These are phyloP conservation scores for Drosophila recens DNA, from an alignment of 2,888 invertebrate genomes.

Conservation along the genomic window DNA sequence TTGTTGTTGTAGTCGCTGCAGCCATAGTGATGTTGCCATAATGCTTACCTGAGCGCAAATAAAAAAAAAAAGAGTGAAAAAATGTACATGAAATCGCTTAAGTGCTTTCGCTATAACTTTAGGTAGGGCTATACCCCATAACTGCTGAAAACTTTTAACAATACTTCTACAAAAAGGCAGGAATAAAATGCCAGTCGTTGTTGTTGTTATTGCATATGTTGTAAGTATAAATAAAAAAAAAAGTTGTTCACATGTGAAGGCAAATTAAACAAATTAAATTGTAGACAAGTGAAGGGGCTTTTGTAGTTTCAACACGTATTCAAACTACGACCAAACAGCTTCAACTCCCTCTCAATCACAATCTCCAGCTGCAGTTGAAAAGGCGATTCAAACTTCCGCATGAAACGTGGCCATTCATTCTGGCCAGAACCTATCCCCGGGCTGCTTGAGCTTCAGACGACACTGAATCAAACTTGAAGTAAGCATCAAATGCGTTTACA, in stretches of 20 bases:
- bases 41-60: conserved; percentile 73
- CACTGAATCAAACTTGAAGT: conserved; percentile 62
- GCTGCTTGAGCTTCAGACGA: conserved; percentile 36
- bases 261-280: conserved; percentile 67
- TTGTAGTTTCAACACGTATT: conserved; percentile 46
- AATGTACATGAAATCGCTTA: conserved; percentile 71
- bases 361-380: conserved; percentile 18
- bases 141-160: conserved; percentile 58
- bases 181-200: conserved; percentile 22
- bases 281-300: conserved; percentile 21
- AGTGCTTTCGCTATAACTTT: conserved; percentile 71
- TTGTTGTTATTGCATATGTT: conserved; percentile 15
- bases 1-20: conserved; percentile 37
- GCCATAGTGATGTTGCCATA: conserved; percentile 69
- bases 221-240: conserved; percentile 36
- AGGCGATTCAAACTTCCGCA: conserved; percentile 56
- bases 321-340: conserved; percentile 36
- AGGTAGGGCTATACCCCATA: conserved; percentile 35
- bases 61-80: conserved; percentile 23
- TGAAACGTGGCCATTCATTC: conserved; percentile 45
- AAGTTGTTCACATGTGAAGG: conserved; percentile 53
- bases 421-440: neutral
- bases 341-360: conserved; percentile 23
- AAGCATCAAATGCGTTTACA: conserved; percentile 65
- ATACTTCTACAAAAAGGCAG: conserved; percentile 31